Evolutionary conservation across 1,140 invertebrate species (phyloP).

Genomic region (Gonatopus flavifemur): DNA sequence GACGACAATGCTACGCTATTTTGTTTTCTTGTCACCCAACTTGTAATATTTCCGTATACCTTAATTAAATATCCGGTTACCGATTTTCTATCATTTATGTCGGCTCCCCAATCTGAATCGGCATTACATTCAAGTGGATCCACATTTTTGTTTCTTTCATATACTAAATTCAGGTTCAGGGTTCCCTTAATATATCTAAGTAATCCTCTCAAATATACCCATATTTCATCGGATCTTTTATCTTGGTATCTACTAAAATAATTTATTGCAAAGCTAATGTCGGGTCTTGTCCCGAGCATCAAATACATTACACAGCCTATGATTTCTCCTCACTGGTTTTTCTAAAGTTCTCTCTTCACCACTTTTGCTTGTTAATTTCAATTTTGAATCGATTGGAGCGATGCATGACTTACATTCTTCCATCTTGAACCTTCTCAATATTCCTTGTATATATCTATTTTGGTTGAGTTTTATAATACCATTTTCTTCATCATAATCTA

Average conservation of each 20-base stretch:
- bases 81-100: background rate
- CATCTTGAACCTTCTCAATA: slow-evolving; percentile 2
- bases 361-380: background rate
- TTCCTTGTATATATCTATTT: background rate
- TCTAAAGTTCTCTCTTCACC: background rate
- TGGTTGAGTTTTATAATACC: background rate
- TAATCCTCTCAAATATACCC: background rate
- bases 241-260: background rate
- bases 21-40: slow-evolving; percentile 2
- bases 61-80: slow-evolving; percentile 1
- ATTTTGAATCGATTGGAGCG: background rate
- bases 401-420: background rate
- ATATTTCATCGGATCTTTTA: background rate
- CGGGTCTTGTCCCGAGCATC: slow-evolving; percentile 3
- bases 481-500: background rate
- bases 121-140: background rate
- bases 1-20: background rate
- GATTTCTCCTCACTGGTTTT: background rate
- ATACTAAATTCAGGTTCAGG: background rate
- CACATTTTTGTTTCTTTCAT: background rate
- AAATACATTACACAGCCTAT: slow-evolving; percentile 4
- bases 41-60: background rate
- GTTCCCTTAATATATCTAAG: slow-evolving; percentile 1
- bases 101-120: slow-evolving; percentile 1
- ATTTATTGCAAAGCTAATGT: background rate